Conservation (phyloP, 2,113 vertebrate genomes). For the Trogon surrucura region DNA sequence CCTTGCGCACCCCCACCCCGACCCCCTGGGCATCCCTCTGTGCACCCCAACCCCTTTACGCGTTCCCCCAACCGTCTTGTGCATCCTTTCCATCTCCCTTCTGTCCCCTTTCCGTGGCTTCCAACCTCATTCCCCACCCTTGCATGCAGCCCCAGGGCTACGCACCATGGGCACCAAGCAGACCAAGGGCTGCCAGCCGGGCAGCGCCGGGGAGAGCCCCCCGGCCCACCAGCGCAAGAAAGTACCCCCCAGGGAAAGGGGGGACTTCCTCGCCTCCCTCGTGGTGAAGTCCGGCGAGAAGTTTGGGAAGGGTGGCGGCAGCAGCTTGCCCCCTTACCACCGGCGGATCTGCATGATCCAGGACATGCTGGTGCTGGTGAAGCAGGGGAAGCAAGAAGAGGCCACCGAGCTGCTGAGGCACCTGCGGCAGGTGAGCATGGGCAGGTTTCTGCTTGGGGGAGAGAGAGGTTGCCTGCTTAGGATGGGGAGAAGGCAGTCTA, state of each 20-base stretch:
- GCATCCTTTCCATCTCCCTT: no score
- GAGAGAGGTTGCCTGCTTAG: background rate
- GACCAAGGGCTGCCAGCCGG: conserved; percentile 82
- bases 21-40: background rate
- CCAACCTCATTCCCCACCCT: background rate
- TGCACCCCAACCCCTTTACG: no score
- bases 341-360: conserved; percentile 92
- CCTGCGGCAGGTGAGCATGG: conserved; percentile 89
- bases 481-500: rapidly evolving
- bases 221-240: conserved; percentile 78
- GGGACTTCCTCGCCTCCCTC: conserved; percentile 87
- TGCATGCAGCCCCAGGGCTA: background rate
- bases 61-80: no score
- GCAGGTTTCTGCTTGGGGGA: background rate
- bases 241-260: conserved; percentile 77
- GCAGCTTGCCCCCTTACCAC: conserved; percentile 89
- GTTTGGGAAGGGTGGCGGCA: conserved; percentile 76
- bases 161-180: conserved; percentile 89
- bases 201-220: conserved; percentile 77
- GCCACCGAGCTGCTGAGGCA: conserved; percentile 92
- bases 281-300: conserved; percentile 89
- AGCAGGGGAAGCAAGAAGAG: conserved; percentile 91
- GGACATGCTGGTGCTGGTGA: conserved; percentile 93
- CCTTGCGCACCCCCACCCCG: no score
- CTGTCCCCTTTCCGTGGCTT: background rate